Evolutionary conservation across 2,113 vertebrate genomes (phyloP).

Genomic region (Acanthisitta chloris): DNA sequence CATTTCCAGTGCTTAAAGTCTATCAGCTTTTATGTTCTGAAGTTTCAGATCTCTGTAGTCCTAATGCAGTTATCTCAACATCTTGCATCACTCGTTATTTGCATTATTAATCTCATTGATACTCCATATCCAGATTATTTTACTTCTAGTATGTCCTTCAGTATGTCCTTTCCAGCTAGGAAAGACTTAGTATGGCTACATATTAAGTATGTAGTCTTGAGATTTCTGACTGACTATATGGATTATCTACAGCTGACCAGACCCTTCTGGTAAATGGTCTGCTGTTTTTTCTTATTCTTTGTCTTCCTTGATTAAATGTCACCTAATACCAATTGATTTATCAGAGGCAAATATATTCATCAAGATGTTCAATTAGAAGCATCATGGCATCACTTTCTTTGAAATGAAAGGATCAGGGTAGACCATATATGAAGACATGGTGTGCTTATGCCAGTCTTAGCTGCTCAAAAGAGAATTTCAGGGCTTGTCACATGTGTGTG

Average conservation of each 20-base stretch:
- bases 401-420: neutral
- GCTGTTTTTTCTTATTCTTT: neutral
- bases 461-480: neutral
- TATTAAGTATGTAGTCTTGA: neutral
- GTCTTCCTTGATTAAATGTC: neutral
- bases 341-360: neutral
- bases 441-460: neutral
- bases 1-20: neutral
- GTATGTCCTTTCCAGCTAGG: neutral
- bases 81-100: neutral
- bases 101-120: neutral
- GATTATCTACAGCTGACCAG: neutral
- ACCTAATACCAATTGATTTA: neutral
- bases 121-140: neutral
- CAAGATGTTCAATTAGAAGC: neutral
- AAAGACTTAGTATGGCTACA: neutral
- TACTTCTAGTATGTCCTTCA: neutral
- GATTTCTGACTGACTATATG: neutral
- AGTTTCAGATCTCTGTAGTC: neutral
- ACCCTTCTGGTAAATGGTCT: neutral
- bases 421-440: fast-evolving
- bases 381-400: neutral
- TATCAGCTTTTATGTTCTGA: neutral
- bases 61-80: neutral
- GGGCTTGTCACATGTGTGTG: neutral